Evolutionary conservation across 2,888 invertebrate species (phyloP), one percentile per base, ranked within the genome.

Genomic region (Rutpela maculata): DNA sequence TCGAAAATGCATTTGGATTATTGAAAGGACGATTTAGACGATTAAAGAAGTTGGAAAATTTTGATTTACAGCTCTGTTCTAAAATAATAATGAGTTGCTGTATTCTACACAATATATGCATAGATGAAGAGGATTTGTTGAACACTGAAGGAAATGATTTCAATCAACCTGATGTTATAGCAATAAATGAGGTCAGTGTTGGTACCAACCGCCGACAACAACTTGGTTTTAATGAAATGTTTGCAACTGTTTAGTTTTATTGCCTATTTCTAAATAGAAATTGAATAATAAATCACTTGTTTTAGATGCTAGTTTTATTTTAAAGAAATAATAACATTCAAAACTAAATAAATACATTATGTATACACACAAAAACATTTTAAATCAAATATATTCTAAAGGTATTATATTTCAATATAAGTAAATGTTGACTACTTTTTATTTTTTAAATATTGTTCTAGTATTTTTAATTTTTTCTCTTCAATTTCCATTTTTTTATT

Each of bases 1-100:
- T 66, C 17, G 66, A 74, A 62, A 22, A 62, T 62, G 31, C 62
- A 62, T 72, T 72, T 62, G 71, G 71, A 15, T 19, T 72, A 38
- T 43, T 72, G 15, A 62, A 72, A 62, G 35, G 63, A 35, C 31
- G 71, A 62, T n/a, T n/a, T n/a, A n/a, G n/a, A n/a, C n/a, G n/a
- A n/a, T n/a, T n/a, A n/a, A n/a, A n/a, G n/a, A n/a, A 26, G 18
- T 72, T 60, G 59, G 50, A 60, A 43, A 72, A 62, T 62, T 26
- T n/a, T 26, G 31, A 31, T 26, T 26, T 62, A 26, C 15, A 62
- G 3, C 26, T 62, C 31, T 50, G 50, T 15, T 50, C 50, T 50
- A 50, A 50, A 15, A 11, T 50, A 50, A 50, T 50, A 15, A 26
- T 62, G 31, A 31, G 15, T n/a, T 22, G 22, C 7, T 62, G 62